A percentile compares a stretch with the other conserved stretches of the same genome.
These are phyloP conservation scores for Morpho deidamia DNA, from an alignment of 2,888 invertebrate genomes.

Conservation along the genomic window DNA sequence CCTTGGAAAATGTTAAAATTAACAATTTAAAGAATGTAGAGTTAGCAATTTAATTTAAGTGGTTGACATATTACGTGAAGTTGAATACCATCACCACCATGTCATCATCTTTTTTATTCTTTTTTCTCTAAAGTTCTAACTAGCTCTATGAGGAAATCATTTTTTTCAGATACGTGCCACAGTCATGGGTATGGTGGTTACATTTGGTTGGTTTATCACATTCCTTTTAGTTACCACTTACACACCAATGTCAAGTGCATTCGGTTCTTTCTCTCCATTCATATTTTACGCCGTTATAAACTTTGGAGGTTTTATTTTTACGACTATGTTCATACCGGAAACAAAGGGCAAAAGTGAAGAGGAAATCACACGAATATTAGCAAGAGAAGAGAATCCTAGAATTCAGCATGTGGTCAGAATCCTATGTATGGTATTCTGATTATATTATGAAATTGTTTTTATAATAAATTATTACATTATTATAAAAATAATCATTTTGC, in stretches of 20 bases:
- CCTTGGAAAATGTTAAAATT: too few species aligned
- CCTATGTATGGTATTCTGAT: too few species aligned
- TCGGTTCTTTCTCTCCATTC: slow-evolving; percentile 46
- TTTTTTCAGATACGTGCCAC: slow-evolving; percentile 51
- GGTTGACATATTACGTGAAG: too few species aligned
- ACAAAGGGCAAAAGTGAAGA: slow-evolving; percentile 52
- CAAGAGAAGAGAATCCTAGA: neutral
- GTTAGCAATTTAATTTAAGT: too few species aligned
- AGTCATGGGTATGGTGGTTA: slow-evolving; percentile 46
- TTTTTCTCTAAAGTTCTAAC: neutral
- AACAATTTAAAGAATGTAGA: too few species aligned
- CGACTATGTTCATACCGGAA: slow-evolving; percentile 46
- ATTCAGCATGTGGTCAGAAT: neutral
- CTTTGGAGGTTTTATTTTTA: slow-evolving; percentile 38
- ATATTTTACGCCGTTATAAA: slow-evolving; percentile 44
- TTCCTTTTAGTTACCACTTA: slow-evolving; percentile 37
- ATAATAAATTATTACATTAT: too few species aligned
- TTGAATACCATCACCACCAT: too few species aligned
- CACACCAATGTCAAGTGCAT: slow-evolving; percentile 27
- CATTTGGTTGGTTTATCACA: slow-evolving; percentile 51
- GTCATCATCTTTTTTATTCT: too few species aligned
- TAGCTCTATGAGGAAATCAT: too few species aligned
- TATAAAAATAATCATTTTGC: too few species aligned
- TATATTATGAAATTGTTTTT: too few species aligned
- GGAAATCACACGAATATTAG: slow-evolving; percentile 30